phyloP scores from a whole-genome alignment of 2,797 vertebrate species.

The Coccyzus lansbergi region DNA sequence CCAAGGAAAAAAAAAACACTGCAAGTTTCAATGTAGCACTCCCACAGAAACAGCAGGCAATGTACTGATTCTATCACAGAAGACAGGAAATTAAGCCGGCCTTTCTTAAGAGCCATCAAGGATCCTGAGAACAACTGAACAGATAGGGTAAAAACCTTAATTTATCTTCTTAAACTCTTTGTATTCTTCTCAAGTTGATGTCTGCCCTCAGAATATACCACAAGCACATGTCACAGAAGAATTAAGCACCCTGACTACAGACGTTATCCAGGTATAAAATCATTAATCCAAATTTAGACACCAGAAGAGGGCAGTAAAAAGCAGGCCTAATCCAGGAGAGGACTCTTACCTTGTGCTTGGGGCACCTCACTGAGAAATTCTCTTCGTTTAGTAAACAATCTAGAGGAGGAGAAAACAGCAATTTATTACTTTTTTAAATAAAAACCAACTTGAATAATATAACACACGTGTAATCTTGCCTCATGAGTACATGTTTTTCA shows the following conservation, averaged over 20 bases:
- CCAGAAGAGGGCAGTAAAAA: not conserved
- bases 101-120: conserved; percentile 10
- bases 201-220: not conserved
- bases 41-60: not conserved
- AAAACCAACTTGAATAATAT: not conserved
- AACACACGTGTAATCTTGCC: not conserved
- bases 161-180: not conserved
- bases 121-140: not conserved
- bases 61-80: not conserved
- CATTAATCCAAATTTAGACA: not conserved
- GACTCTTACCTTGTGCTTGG: conserved; percentile 97
- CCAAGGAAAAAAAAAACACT: not conserved
- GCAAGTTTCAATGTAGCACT: not conserved
- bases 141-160: not conserved
- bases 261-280: not conserved
- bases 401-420: conserved; percentile 69
- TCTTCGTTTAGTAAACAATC: conserved; percentile 98
- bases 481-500: not conserved
- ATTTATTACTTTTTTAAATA: conserved; percentile 24
- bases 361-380: conserved; percentile 98
- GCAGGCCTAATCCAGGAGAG: not conserved
- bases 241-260: not conserved
- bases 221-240: not conserved
- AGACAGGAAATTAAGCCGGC: conserved; percentile 20
- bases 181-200: not conserved